Percentiles rank a stretch among this genome's conserved stretches.
These are phyloP conservation scores for Papilio protenor DNA, from an alignment of 2,888 invertebrate genomes.

Conservation along the genomic window DNA sequence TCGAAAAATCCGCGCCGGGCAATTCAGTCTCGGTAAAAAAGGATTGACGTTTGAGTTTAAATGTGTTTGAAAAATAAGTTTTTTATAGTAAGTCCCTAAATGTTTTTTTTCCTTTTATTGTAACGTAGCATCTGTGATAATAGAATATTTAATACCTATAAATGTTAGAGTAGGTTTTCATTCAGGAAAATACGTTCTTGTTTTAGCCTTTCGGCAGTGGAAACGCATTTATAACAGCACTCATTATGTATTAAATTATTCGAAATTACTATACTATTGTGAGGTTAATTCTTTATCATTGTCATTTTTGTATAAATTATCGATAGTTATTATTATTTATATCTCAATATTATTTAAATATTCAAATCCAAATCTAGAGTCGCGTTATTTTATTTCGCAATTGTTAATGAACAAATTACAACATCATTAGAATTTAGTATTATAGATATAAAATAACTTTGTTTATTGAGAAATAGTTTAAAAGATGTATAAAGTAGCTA, in stretches of 20 bases:
- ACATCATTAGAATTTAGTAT: neutral
- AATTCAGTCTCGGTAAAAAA: no score
- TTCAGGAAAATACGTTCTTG: no score
- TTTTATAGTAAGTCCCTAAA: no score
- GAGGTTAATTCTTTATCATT: slow-evolving; percentile 9
- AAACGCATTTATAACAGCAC: neutral
- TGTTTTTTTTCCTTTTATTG: no score
- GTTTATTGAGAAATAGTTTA: neutral
- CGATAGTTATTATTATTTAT: slow-evolving; percentile 6
- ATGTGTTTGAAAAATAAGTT: no score
- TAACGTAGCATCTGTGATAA: no score
- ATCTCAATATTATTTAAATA: slow-evolving; percentile 24
- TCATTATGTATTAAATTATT: neutral
- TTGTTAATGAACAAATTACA: slow-evolving; percentile 14
- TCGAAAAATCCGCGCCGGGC: no score
- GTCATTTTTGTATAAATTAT: slow-evolving; percentile 26
- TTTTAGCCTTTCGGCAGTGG: neutral
- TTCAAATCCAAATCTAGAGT: slow-evolving; percentile 16
- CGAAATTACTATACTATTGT: neutral
- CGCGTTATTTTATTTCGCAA: slow-evolving; percentile 24
- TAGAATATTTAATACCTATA: no score
- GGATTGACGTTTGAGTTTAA: no score
- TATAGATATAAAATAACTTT: neutral
- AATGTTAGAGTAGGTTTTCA: no score
- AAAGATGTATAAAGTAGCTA: no score